Percentiles rank a stretch among this genome's conserved stretches.
These are phyloP conservation scores for Enteromius mattozi DNA, from an alignment of 2,797 vertebrate genomes.

Conservation along the genomic window DNA sequence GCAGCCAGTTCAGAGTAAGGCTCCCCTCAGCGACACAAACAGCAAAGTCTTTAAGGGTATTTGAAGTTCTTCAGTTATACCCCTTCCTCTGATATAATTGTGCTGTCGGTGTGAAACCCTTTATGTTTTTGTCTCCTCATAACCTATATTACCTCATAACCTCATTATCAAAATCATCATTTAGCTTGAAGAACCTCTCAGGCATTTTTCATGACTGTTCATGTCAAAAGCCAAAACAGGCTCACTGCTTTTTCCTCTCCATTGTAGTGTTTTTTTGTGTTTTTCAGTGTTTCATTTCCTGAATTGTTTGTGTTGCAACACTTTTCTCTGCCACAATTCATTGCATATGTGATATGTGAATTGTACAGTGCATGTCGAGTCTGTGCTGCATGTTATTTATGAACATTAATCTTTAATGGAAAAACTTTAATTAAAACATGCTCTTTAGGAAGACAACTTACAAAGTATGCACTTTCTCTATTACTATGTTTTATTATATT, in stretches of 20 bases:
- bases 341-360: not conserved
- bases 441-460: not conserved
- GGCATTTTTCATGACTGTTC: not conserved
- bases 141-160: not conserved
- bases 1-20: conserved; percentile 83
- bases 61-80: conserved; percentile 34
- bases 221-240: conserved; percentile 12
- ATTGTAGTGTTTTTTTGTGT: not conserved
- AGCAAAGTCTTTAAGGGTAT: conserved; percentile 63
- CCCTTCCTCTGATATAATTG: conserved; percentile 12
- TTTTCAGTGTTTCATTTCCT: not conserved
- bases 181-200: not conserved
- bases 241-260: not conserved
- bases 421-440: not conserved
- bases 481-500: not conserved
- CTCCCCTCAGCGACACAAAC: conserved; percentile 56
- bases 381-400: conserved; percentile 9
- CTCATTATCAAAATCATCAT: conserved; percentile 20
- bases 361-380: not conserved
- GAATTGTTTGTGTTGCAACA: not conserved
- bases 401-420: not conserved
- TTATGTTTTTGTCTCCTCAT: conserved; percentile 13
- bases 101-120: conserved; percentile 15
- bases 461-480: not conserved
- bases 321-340: not conserved